phyloP scores from a whole-genome alignment of 2,113 vertebrate genomes.

The Crotalus horridus region DNA sequence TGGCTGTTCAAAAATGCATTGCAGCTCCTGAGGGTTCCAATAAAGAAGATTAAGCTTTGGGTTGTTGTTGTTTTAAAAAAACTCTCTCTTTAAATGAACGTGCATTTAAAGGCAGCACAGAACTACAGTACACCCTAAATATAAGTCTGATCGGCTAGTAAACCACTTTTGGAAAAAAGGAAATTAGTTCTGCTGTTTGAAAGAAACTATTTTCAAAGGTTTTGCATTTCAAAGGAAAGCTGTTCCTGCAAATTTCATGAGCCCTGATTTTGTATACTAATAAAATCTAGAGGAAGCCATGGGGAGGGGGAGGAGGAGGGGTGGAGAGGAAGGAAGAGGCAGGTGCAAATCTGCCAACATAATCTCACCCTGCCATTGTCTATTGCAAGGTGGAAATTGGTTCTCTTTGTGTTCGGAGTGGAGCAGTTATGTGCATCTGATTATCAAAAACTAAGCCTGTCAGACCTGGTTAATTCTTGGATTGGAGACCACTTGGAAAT shows the following conservation, averaged over 20 bases:
- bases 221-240: not conserved
- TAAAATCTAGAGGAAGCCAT: not conserved
- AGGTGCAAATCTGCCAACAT: not conserved
- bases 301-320: not conserved
- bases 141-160: not conserved
- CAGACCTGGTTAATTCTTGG: not conserved
- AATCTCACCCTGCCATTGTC: not conserved
- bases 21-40: constrained; percentile 21
- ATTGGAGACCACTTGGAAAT: not conserved
- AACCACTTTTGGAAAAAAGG: not conserved
- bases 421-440: not conserved
- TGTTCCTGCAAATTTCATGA: not conserved
- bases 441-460: not conserved
- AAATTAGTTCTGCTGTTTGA: not conserved
- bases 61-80: constrained; percentile 10
- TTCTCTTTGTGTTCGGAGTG: not conserved
- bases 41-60: constrained; percentile 26
- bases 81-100: not conserved
- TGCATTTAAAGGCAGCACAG: not conserved
- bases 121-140: not conserved
- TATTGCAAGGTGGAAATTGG: not conserved
- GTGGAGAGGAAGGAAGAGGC: too few species aligned
- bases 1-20: constrained; percentile 58
- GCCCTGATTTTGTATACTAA: not conserved
- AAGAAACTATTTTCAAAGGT: not conserved